Base-by-base conservation (phyloP, 1,140 invertebrate genomes). In the Habropoda laboriosa region DNA sequence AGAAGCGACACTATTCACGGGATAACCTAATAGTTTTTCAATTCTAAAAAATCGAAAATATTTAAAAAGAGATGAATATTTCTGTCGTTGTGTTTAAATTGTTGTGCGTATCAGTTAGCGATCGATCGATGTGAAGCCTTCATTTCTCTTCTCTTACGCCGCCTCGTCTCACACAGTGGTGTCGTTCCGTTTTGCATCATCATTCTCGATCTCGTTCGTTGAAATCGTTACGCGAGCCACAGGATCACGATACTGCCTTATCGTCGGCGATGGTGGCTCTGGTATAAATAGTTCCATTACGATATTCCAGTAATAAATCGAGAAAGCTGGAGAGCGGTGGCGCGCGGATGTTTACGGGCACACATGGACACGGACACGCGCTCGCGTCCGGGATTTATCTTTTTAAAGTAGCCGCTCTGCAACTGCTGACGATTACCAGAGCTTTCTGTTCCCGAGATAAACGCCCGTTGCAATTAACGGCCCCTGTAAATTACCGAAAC, bases 281-380 rank as follows among this genome's bases (percentile, higher is more conserved):
- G 49, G 35, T 35, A 72, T 72, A 72, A 76, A 67, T 55, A 67
- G 73, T 67, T 57, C 40, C 51, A 76, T 67, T 67, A 55, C 63
- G 73, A 76, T 76, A 67, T 76, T 67, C 38, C 61, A 35, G 49
- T 32, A 53, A 76, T 76, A 76, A 75, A 76, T 76, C 63, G 73
- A 45, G 72, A 75, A 75, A 66, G 32, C 40, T 38, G 24, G 72
- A 75, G 66, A 66, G 32, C 40, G 21, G 24, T 21, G 53, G 4
- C 7, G 40, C 38, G n/a, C 18, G 27, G 68, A 57, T 72, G 53
- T 72, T 72, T 58, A 72, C 68, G 51, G 24, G 32, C 18, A 24
- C 8, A 40, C 35, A 18, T 27, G 63, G 40, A 24, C 21, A 30
- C n/a, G 8, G 21, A 67, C 24, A 24, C 42, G 51, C 53, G 24